phyloP scores from a whole-genome alignment of 2,888 invertebrate species.

The Stenoptilia bipunctidactyla region DNA sequence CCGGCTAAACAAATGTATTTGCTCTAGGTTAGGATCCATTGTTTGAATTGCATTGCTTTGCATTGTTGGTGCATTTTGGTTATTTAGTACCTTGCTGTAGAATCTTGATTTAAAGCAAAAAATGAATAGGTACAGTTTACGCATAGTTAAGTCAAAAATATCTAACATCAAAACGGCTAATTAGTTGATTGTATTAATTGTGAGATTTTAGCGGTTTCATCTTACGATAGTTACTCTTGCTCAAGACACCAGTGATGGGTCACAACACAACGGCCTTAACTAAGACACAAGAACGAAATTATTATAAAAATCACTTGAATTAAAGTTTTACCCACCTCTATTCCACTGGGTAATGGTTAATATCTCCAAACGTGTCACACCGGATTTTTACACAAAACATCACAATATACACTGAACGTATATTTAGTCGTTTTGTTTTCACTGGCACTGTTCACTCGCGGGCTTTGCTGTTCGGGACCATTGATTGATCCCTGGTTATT shows the following conservation, averaged over 20 bases:
- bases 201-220: no score
- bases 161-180: no score
- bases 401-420: constrained; percentile 53
- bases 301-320: neutral
- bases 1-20: neutral
- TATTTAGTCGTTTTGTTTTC: constrained; percentile 21
- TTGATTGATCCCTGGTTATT: neutral
- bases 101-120: no score
- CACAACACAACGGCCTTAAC: no score
- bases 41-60: neutral
- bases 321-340: neutral
- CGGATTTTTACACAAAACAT: constrained; percentile 55
- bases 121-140: no score
- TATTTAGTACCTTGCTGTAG: neutral
- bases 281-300: no score
- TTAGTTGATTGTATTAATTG: no score
- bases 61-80: neutral
- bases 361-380: constrained; percentile 51
- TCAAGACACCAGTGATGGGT: no score
- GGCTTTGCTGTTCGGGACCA: neutral
- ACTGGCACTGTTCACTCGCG: constrained; percentile 13
- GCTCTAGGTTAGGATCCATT: neutral
- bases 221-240: no score
- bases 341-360: neutral
- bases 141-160: no score